A percentile compares a stretch with the other conserved stretches of the same genome.
phyloP scores from a whole-genome alignment of 37 sponge, comb jelly and placozoan species.

The Cladorhizidae sp. region DNA sequence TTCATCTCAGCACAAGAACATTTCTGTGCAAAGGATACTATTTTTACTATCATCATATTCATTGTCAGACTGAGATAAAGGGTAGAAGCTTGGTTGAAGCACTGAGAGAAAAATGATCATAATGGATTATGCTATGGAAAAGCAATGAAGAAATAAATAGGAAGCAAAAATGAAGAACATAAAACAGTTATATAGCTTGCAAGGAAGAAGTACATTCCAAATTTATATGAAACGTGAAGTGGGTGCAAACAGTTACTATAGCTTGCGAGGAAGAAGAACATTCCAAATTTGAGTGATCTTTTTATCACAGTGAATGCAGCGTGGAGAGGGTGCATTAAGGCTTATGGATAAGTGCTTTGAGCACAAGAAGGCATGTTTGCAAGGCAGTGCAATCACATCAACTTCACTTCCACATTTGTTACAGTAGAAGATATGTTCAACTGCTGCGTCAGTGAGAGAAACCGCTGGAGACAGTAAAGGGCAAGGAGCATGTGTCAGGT shows the following conservation, averaged over 20 bases:
- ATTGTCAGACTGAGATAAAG: too few relatives aligned
- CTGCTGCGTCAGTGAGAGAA: neutral
- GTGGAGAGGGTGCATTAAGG: neutral
- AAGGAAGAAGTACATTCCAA: slow-evolving; percentile 22
- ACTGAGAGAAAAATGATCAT: too few relatives aligned
- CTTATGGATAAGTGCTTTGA: slow-evolving; percentile 6
- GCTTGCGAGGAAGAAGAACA: neutral
- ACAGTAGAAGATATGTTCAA: neutral
- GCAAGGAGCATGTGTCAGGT: neutral
- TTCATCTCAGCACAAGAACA: too few relatives aligned
- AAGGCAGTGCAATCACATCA: slow-evolving; percentile 32
- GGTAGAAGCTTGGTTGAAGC: too few relatives aligned
- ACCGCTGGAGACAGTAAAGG: neutral
- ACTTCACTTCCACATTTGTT: slow-evolving; percentile 4
- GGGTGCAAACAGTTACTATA: too few relatives aligned
- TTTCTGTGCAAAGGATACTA: too few relatives aligned
- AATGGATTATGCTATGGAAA: too few relatives aligned
- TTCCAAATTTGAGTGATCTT: slow-evolving; percentile 27
- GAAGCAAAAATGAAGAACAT: too few relatives aligned
- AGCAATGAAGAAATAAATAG: too few relatives aligned
- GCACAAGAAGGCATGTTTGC: slow-evolving; percentile 43
- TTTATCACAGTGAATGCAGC: slow-evolving; percentile 3
- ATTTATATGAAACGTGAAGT: slow-evolving; percentile 14
- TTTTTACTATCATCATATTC: too few relatives aligned
- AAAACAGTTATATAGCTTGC: too few relatives aligned